phyloP scores from a whole-genome alignment of 1,140 invertebrate genomes.

The Brachystomella parvula region DNA sequence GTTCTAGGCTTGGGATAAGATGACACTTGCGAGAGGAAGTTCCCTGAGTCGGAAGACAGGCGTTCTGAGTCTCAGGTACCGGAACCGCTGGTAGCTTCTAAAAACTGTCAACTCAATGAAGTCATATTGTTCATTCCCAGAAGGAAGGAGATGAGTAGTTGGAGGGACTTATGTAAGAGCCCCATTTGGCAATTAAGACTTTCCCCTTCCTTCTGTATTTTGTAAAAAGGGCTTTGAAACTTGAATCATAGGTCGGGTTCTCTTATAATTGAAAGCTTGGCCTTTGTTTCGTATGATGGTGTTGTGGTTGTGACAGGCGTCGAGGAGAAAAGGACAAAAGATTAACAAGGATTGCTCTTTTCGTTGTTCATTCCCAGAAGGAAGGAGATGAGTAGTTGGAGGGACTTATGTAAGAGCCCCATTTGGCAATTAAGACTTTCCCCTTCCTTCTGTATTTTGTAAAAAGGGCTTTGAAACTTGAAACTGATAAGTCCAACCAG shows the following conservation, averaged over 20 bases:
- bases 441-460: neutral
- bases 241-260: neutral
- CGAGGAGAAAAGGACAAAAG: neutral
- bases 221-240: neutral
- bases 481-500: neutral
- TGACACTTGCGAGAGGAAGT: too few species aligned
- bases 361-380: too few species aligned
- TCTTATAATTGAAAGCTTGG: neutral
- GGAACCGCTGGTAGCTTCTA: neutral
- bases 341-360: neutral
- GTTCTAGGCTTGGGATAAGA: too few species aligned
- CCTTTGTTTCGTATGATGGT: neutral
- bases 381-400: too few species aligned
- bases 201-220: neutral
- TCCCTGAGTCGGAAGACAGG: too few species aligned
- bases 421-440: neutral
- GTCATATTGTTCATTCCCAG: neutral
- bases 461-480: neutral
- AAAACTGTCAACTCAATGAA: neutral
- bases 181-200: too few species aligned
- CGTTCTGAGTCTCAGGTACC: too few species aligned
- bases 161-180: too few species aligned
- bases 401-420: too few species aligned
- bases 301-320: neutral
- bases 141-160: too few species aligned